Conservation (phyloP, 2,888 invertebrate genomes). For the Peribatodes rhomboidaria region DNA sequence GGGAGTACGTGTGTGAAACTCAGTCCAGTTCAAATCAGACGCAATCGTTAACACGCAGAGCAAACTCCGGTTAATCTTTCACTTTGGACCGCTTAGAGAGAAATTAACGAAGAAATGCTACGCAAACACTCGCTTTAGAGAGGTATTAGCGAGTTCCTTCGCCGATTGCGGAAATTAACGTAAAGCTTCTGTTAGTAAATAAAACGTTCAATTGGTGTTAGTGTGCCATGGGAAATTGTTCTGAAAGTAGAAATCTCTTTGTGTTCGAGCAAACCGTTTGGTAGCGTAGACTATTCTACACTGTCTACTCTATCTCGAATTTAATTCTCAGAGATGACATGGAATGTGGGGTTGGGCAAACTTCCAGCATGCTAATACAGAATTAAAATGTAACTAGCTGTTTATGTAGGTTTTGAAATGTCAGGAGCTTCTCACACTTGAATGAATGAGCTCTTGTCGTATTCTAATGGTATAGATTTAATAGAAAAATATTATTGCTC, state of each 20-base stretch:
- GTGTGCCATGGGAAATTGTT: conserved; percentile 63
- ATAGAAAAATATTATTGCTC: no score
- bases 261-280: conserved; percentile 20
- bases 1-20: conserved; percentile 76
- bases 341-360: conserved; percentile 47
- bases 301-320: conserved; percentile 32
- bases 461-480: conserved; percentile 36
- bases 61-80: conserved; percentile 80
- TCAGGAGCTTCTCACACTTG: conserved; percentile 60
- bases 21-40: conserved; percentile 74
- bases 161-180: conserved; percentile 62
- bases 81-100: conserved; percentile 78
- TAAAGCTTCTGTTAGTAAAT: conserved; percentile 51
- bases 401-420: conserved; percentile 58
- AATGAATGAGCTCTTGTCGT: conserved; percentile 36
- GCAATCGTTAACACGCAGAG: conserved; percentile 70
- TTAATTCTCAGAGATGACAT: conserved; percentile 41
- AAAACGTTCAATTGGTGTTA: conserved; percentile 58
- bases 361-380: conserved; percentile 43
- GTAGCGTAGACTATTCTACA: conserved; percentile 30
- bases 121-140: conserved; percentile 66
- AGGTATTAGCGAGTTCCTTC: conserved; percentile 66
- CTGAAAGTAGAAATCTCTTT: conserved; percentile 34
- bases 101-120: conserved; percentile 78
- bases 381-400: conserved; percentile 52